Percentiles rank a stretch among this genome's conserved stretches.
Evolutionary conservation across 2,797 vertebrate species (phyloP).

Genomic region (Coregonus ussuriensis): DNA sequence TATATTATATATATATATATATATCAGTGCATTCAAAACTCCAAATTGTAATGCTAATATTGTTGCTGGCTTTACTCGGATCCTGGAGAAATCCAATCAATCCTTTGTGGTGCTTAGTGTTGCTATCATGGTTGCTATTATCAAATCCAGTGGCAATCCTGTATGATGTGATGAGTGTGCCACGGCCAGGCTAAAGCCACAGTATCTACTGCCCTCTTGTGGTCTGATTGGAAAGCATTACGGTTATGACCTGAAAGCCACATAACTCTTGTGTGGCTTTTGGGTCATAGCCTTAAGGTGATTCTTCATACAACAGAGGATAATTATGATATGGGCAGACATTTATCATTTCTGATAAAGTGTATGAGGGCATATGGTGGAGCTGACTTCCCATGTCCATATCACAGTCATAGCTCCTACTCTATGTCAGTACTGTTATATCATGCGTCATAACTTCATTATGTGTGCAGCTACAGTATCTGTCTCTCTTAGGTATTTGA

Average conservation of each 20-base stretch:
- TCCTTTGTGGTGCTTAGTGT: neutral
- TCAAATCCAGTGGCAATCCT: neutral
- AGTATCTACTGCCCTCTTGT: constrained; percentile 46
- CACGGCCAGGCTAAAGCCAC: too few relatives aligned
- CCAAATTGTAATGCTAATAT: neutral
- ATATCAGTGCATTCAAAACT: too few relatives aligned
- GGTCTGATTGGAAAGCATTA: constrained; percentile 3
- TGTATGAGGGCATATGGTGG: too few relatives aligned
- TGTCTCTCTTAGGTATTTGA: neutral
- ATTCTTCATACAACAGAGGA: too few relatives aligned
- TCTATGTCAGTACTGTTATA: too few relatives aligned
- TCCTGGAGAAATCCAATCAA: neutral
- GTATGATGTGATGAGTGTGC: neutral
- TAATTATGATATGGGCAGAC: too few relatives aligned
- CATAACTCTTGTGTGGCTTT: neutral
- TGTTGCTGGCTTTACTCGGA: neutral
- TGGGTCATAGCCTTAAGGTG: too few relatives aligned
- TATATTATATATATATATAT: too few relatives aligned
- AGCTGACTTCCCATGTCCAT: too few relatives aligned
- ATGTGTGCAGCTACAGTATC: neutral
- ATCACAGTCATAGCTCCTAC: too few relatives aligned
- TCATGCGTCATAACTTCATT: neutral
- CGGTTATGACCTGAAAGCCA: neutral
- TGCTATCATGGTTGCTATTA: neutral
- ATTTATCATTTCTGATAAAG: too few relatives aligned